Conservation (phyloP, 2,797 vertebrate genomes). For the Hyperoplus immaculatus region DNA sequence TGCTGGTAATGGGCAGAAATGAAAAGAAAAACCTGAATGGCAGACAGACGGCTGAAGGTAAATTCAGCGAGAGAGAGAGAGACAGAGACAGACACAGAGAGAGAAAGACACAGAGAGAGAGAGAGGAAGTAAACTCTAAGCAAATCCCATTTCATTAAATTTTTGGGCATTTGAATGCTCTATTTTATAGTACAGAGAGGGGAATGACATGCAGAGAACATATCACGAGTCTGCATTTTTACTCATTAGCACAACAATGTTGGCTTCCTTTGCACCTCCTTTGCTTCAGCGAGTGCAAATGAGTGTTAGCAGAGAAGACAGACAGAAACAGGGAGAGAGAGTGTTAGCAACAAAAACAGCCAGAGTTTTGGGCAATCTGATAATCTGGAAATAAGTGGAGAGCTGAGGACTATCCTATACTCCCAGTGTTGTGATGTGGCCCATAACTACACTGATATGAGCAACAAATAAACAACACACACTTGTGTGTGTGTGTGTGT, state of each 20-base stretch:
- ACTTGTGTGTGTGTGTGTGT: constrained; percentile 31
- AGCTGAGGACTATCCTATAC: constrained; percentile 46
- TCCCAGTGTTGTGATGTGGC: constrained; percentile 44
- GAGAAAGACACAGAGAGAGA: constrained; percentile 15
- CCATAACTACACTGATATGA: constrained; percentile 52
- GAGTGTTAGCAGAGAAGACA: constrained; percentile 61
- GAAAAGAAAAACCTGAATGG: constrained; percentile 11
- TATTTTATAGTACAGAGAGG: no score
- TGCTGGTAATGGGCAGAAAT: constrained; percentile 34
- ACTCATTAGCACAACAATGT: constrained; percentile 70
- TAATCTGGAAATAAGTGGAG: constrained; percentile 43
- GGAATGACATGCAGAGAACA: no score
- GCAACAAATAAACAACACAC: constrained; percentile 50
- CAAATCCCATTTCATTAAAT: constrained; percentile 44
- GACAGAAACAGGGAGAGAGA: constrained; percentile 22
- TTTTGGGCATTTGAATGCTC: no score
- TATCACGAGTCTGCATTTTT: constrained; percentile 56
- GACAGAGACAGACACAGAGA: neutral
- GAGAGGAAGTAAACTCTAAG: constrained; percentile 27
- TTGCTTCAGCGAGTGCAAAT: constrained; percentile 72
- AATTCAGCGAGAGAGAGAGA: neutral
- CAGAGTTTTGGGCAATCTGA: constrained; percentile 37
- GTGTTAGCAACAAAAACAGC: constrained; percentile 53
- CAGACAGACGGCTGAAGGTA: constrained; percentile 11
- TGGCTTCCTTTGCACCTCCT: constrained; percentile 59